A percentile compares a stretch with the other conserved stretches of the same genome.
These are phyloP conservation scores for Galerucella calmariensis DNA, from an alignment of 2,888 invertebrate species.

Conservation along the genomic window DNA sequence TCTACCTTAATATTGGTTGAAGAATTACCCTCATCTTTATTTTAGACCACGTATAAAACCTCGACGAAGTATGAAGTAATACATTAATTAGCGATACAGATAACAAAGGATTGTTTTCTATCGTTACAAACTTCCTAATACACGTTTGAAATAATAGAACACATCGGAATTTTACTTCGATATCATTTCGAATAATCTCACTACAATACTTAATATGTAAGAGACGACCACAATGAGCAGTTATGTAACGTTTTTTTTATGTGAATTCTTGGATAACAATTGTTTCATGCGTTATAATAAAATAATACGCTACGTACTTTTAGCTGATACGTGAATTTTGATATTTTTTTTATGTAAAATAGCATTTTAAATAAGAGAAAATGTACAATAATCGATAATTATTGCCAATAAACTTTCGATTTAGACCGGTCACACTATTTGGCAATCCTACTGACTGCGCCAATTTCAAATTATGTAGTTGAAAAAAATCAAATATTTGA, in stretches of 20 bases:
- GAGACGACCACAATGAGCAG: slow-evolving; percentile 1
- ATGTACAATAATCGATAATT: no score
- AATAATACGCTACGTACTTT: background rate
- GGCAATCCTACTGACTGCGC: no score
- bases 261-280: slow-evolving; percentile 9
- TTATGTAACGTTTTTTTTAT: slow-evolving; percentile 16
- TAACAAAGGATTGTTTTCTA: background rate
- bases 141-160: background rate
- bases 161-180: background rate
- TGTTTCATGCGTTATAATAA: background rate
- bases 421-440: no score
- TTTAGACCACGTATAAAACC: background rate
- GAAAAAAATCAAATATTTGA: no score
- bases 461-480: no score
- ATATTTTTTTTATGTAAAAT: no score
- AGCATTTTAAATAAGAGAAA: no score
- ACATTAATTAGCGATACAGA: background rate
- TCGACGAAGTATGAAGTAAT: background rate
- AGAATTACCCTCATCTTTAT: no score
- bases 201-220: slow-evolving; percentile 6
- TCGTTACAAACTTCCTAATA: background rate
- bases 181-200: slow-evolving; percentile 10
- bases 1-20: no score
- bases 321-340: no score
- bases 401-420: no score